Conservation (phyloP, 1,140 invertebrate genomes). For the Microplitis mediator region DNA sequence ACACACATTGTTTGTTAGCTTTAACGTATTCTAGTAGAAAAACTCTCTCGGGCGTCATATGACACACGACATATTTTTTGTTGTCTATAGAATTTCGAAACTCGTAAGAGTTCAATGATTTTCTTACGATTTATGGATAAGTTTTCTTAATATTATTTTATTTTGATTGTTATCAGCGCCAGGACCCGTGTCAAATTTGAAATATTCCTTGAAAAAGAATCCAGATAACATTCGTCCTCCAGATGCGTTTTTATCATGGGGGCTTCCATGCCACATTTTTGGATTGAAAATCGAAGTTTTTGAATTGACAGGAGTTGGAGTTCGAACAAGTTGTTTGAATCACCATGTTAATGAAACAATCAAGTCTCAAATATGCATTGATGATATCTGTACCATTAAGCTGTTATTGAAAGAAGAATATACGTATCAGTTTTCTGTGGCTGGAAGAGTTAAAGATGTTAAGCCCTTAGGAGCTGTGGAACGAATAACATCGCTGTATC, state of each 20-base stretch:
- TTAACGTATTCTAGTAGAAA: too few species aligned
- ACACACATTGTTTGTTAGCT: too few species aligned
- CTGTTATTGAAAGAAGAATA: constrained; percentile 46
- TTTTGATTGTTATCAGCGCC: constrained; percentile 35
- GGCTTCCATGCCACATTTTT: constrained; percentile 44
- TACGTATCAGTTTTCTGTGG: constrained; percentile 44
- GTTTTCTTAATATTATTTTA: constrained; percentile 18
- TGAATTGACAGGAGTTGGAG: constrained; percentile 37
- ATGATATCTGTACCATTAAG: constrained; percentile 36
- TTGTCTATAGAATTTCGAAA: too few species aligned
- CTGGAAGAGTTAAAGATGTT: constrained; percentile 34
- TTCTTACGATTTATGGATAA: background rate
- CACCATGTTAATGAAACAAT: constrained; percentile 22
- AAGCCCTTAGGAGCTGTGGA: constrained; percentile 28
- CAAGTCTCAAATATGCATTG: constrained; percentile 17
- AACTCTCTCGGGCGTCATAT: too few species aligned
- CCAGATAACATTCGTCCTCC: constrained; percentile 38
- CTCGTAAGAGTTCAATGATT: too few species aligned
- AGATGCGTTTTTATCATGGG: constrained; percentile 45
- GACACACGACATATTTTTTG: too few species aligned
- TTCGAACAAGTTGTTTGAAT: constrained; percentile 28
- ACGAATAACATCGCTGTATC: constrained; percentile 34
- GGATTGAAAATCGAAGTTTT: constrained; percentile 42
- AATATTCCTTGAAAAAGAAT: constrained; percentile 29
- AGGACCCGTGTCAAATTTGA: constrained; percentile 39